These are phyloP conservation scores for Schizopygopsis pylzovi DNA, from an alignment of 2,797 vertebrate species.

Conservation along the genomic window DNA sequence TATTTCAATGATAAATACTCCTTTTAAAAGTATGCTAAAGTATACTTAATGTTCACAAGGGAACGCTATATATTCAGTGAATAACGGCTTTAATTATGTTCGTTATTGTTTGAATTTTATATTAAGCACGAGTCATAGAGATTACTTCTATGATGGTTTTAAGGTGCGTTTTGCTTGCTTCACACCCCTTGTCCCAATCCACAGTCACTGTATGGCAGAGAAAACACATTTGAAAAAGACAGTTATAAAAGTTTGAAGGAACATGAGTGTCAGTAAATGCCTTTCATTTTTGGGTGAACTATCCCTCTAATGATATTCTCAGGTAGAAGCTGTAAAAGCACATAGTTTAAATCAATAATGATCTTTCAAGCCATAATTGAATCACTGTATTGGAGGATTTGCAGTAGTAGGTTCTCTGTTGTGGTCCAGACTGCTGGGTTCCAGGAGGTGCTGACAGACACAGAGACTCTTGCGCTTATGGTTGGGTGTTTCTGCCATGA, in stretches of 20 bases:
- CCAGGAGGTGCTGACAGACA: conserved; percentile 79
- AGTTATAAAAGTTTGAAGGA: background rate
- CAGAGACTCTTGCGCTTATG: conserved; percentile 82
- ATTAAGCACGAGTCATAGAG: background rate
- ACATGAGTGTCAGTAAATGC: background rate
- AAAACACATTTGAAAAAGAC: background rate
- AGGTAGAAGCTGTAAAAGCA: conserved; percentile 1
- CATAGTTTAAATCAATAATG: background rate
- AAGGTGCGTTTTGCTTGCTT: background rate
- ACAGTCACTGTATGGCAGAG: background rate
- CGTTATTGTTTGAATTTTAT: background rate
- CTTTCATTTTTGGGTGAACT: background rate
- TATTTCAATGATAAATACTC: background rate
- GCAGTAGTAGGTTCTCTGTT: conserved; percentile 32
- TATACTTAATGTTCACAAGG: background rate
- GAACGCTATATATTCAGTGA: background rate
- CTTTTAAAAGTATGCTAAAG: background rate
- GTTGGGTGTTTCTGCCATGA: conserved; percentile 84
- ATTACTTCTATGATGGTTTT: background rate
- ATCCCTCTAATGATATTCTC: background rate
- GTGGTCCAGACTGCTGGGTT: conserved; percentile 75
- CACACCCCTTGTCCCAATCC: background rate
- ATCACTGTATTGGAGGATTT: background rate
- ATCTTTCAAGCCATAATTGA: conserved; percentile 7
- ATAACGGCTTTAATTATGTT: background rate